These are phyloP conservation scores for Neogobius melanostomus DNA, from an alignment of 2,113 vertebrate genomes.

Conservation along the genomic window DNA sequence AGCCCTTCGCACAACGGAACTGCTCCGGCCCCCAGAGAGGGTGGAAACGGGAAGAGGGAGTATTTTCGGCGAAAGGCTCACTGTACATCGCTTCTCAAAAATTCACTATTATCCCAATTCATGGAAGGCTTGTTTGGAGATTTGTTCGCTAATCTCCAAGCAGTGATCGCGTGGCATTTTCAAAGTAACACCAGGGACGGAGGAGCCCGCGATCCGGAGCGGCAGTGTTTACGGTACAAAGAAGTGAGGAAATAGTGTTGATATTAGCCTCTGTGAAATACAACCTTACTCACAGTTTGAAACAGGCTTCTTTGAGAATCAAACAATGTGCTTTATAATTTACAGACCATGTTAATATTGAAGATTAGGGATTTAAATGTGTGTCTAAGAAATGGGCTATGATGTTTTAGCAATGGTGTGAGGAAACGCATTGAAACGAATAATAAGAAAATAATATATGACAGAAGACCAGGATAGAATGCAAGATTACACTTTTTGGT, in stretches of 20 bases:
- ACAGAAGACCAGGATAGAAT: too few species aligned
- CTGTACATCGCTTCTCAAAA: constrained; percentile 59
- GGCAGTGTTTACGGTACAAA: constrained; percentile 31
- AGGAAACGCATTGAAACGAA: neutral
- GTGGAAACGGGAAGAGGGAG: neutral
- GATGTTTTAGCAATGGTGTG: neutral
- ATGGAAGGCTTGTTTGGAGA: constrained; percentile 60
- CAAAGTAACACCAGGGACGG: constrained; percentile 65
- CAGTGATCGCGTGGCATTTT: constrained; percentile 51
- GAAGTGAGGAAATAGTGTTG: constrained; percentile 12
- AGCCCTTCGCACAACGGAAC: neutral
- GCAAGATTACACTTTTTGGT: too few species aligned
- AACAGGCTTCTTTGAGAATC: constrained; percentile 18
- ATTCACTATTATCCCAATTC: constrained; percentile 59
- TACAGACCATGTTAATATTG: constrained; percentile 7
- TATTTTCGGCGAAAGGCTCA: constrained; percentile 62
- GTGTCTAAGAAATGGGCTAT: neutral
- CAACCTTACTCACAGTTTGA: constrained; percentile 4
- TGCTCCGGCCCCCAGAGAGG: neutral
- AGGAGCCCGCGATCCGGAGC: constrained; percentile 38
- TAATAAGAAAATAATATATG: too few species aligned
- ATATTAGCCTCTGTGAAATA: constrained; percentile 18
- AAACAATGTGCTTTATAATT: constrained; percentile 12
- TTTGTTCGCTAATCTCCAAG: constrained; percentile 66
- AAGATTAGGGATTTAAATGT: neutral